Percentiles rank a stretch among this genome's conserved stretches.
phyloP scores from a whole-genome alignment of 2,797 vertebrate species.

The Aselliscus stoliczkanus region DNA sequence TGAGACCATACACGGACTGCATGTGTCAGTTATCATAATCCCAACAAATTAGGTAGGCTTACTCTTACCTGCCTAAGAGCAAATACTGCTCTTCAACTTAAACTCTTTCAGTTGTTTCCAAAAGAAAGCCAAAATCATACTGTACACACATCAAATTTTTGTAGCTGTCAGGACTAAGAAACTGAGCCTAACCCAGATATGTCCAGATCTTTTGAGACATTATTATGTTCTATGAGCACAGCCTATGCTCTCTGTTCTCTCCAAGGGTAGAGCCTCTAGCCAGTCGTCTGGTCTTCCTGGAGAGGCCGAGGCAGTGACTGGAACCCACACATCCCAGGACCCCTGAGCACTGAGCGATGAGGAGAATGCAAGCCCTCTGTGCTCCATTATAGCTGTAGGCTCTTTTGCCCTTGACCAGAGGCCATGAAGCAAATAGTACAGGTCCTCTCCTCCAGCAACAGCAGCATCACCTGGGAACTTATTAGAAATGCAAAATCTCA shows the following conservation, averaged over 20 bases:
- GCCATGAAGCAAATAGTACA: not conserved
- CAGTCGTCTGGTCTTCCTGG: not conserved
- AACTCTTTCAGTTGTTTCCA: constrained; percentile 39
- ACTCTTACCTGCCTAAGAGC: not conserved
- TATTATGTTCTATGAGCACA: not conserved
- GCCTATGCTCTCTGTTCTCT: not conserved
- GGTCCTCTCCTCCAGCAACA: not conserved
- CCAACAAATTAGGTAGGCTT: constrained; percentile 28
- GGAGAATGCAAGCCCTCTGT: not conserved
- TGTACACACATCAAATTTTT: not conserved
- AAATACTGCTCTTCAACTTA: constrained; percentile 16
- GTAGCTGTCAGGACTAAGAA: constrained; percentile 4
- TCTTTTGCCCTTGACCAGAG: not conserved
- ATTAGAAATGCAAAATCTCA: constrained; percentile 20
- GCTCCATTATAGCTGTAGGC: not conserved
- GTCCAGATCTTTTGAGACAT: not conserved
- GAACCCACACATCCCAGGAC: not conserved
- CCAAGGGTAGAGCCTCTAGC: not conserved
- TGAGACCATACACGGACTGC: constrained; percentile 8
- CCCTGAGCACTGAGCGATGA: not conserved
- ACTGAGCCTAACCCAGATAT: not conserved
- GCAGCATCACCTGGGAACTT: not conserved
- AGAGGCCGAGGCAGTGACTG: not conserved
- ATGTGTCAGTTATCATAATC: constrained; percentile 19
- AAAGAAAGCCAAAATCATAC: constrained; percentile 19